A percentile compares a stretch with the other conserved stretches of the same genome.
These are phyloP conservation scores for Ranitomeya imitator DNA, from an alignment of 2,113 vertebrate genomes.

Conservation along the genomic window DNA sequence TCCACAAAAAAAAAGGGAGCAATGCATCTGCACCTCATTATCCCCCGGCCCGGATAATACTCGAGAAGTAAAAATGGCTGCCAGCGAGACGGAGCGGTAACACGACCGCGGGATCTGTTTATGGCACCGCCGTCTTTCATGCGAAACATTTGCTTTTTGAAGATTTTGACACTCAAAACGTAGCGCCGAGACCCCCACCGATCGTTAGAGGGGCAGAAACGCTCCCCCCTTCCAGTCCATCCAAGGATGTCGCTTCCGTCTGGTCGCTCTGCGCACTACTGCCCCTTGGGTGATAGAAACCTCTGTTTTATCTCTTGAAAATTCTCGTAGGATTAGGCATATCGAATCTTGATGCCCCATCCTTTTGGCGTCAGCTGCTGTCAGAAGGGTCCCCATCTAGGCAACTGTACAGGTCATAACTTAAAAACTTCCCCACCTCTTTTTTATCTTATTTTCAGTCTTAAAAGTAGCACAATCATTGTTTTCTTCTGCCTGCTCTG, in stretches of 20 bases:
- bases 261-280: too few species aligned
- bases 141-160: background rate
- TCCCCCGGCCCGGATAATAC: background rate
- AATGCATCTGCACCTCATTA: background rate
- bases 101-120: background rate
- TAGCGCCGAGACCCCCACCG: too few species aligned
- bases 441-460: background rate
- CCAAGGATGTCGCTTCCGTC: background rate
- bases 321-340: too few species aligned
- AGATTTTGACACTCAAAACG: background rate
- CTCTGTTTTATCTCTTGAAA: too few species aligned
- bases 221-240: background rate
- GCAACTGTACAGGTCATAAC: too few species aligned
- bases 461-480: background rate
- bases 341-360: too few species aligned
- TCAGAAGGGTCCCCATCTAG: too few species aligned
- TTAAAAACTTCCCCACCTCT: too few species aligned
- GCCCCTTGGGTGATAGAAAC: too few species aligned
- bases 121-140: background rate
- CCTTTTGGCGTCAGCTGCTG: too few species aligned
- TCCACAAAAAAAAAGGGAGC: background rate
- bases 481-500: background rate
- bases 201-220: too few species aligned
- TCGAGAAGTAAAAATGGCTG: slow-evolving; percentile 26
- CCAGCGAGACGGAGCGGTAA: background rate